Conservation (phyloP, 2,797 vertebrate species). For the Phalanger gymnotis region DNA sequence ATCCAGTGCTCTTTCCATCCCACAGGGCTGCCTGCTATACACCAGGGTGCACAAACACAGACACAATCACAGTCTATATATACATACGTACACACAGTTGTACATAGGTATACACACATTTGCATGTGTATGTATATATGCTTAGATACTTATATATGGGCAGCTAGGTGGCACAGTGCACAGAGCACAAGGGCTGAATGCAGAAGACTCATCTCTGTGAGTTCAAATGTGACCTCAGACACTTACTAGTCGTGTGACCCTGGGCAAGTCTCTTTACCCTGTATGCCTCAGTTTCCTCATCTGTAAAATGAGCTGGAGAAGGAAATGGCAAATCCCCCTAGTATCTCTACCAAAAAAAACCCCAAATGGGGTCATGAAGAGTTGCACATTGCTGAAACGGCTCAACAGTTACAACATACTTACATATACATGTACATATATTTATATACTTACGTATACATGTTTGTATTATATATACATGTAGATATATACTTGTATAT, state of each 20-base stretch:
- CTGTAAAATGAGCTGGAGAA: neutral
- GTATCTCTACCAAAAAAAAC: neutral
- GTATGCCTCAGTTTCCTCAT: neutral
- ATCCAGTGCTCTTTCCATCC: neutral
- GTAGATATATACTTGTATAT: no score
- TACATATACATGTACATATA: no score
- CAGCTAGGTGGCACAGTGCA: neutral
- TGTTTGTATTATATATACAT: no score
- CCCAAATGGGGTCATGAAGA: neutral
- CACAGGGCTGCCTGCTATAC: no score
- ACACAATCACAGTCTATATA: neutral
- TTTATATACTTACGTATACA: neutral
- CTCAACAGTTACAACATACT: no score
- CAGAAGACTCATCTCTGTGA: no score
- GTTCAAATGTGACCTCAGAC: neutral
- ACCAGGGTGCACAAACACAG: neutral
- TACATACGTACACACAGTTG: neutral
- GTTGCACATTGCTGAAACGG: no score
- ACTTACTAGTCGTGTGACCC: neutral
- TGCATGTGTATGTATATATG: neutral
- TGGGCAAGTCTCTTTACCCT: neutral
- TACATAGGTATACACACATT: no score
- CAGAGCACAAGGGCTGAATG: neutral
- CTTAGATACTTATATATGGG: neutral
- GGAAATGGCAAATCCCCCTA: no score